Conservation (phyloP, 2,888 invertebrate genomes). For the Lamellibrachia columna region DNA sequence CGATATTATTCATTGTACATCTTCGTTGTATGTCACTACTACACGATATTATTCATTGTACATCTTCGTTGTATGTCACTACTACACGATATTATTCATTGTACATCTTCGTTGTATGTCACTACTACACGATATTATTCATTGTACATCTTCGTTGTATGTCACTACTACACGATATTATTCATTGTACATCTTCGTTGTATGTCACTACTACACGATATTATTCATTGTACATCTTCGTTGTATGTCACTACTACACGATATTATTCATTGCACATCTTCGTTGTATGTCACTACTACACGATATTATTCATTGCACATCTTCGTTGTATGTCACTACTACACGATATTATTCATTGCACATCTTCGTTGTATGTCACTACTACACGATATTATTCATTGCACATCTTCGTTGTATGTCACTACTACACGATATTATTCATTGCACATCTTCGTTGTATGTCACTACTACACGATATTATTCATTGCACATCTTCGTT, state of each 20-base stretch:
- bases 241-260: neutral
- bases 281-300: neutral
- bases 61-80: neutral
- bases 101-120: neutral
- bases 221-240: neutral
- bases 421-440: neutral
- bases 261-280: neutral
- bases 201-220: neutral
- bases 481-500: neutral
- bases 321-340: neutral
- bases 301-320: neutral
- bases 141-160: neutral
- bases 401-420: neutral
- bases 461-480: neutral
- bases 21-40: neutral
- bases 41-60: neutral
- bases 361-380: neutral
- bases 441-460: neutral
- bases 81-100: neutral
- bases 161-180: neutral
- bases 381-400: neutral
- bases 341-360: neutral
- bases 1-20: neutral
- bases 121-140: neutral
- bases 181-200: neutral